These are phyloP conservation scores for Capricornis sumatraensis DNA, from an alignment of 2,113 vertebrate genomes.

Conservation along the genomic window DNA sequence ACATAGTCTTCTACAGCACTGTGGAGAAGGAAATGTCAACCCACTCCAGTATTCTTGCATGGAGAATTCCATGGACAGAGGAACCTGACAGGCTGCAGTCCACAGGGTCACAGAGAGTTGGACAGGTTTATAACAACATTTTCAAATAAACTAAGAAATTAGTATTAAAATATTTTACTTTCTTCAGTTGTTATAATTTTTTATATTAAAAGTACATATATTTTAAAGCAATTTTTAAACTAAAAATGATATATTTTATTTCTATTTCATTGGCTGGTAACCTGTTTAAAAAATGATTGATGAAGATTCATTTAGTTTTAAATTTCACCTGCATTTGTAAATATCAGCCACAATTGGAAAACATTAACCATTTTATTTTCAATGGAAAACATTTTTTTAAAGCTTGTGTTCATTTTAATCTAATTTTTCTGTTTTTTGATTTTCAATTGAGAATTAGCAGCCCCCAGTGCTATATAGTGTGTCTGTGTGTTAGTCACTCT, in stretches of 20 bases:
- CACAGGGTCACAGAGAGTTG: too few relatives aligned
- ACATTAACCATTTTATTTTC: background rate
- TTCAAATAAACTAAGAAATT: background rate
- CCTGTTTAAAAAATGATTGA: background rate
- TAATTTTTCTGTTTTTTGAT: slow-evolving; percentile 40
- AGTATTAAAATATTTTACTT: background rate
- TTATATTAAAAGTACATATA: background rate
- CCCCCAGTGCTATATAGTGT: slow-evolving; percentile 30
- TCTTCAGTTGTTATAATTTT: background rate
- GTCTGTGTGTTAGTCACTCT: background rate
- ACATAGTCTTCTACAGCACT: slow-evolving; percentile 47
- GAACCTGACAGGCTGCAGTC: too few relatives aligned
- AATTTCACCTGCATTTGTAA: background rate
- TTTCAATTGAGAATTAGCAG: slow-evolving; percentile 25
- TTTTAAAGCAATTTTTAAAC: background rate
- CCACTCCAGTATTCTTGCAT: background rate
- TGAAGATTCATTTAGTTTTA: background rate
- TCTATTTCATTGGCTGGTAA: background rate
- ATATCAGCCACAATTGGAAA: background rate
- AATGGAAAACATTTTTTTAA: background rate
- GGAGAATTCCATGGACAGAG: background rate
- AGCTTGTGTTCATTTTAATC: background rate
- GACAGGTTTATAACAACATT: background rate
- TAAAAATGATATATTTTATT: background rate
- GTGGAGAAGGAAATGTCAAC: background rate